A percentile compares a stretch with the other conserved stretches of the same genome.
Evolutionary conservation across 1,140 invertebrate species (phyloP).

Genomic region (Lucilia cuprina): DNA sequence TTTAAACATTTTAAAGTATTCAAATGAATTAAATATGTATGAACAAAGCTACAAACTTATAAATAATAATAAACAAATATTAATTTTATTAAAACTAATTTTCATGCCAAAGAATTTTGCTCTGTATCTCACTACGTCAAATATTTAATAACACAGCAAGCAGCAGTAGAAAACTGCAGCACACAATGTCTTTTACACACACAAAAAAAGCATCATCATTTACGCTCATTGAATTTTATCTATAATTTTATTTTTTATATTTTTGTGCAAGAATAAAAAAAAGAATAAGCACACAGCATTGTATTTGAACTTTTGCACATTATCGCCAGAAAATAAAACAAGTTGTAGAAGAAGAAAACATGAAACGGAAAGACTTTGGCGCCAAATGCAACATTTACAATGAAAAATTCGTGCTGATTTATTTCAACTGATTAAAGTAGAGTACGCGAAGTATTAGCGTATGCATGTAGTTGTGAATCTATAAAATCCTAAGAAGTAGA

Average conservation of each 20-base stretch:
- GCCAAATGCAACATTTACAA: slow-evolving; percentile 35
- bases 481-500: not conserved
- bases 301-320: slow-evolving; percentile 29
- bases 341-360: not conserved
- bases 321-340: not conserved
- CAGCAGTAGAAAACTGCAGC: too few relatives aligned
- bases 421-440: slow-evolving; percentile 31
- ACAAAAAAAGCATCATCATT: not conserved
- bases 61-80: too few relatives aligned
- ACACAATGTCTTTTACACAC: too few relatives aligned
- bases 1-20: too few relatives aligned
- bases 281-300: not conserved
- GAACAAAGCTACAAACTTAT: too few relatives aligned
- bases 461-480: not conserved
- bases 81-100: too few relatives aligned
- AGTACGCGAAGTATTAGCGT: not conserved
- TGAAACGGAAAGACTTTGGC: slow-evolving; percentile 25
- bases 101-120: too few relatives aligned
- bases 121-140: too few relatives aligned
- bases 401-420: slow-evolving; percentile 33
- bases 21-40: too few relatives aligned
- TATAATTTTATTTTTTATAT: not conserved
- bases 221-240: not conserved
- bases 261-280: not conserved
- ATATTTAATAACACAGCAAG: too few relatives aligned